Evolutionary conservation across 1,140 invertebrate species (phyloP).

Genomic region (Orussus abietinus): DNA sequence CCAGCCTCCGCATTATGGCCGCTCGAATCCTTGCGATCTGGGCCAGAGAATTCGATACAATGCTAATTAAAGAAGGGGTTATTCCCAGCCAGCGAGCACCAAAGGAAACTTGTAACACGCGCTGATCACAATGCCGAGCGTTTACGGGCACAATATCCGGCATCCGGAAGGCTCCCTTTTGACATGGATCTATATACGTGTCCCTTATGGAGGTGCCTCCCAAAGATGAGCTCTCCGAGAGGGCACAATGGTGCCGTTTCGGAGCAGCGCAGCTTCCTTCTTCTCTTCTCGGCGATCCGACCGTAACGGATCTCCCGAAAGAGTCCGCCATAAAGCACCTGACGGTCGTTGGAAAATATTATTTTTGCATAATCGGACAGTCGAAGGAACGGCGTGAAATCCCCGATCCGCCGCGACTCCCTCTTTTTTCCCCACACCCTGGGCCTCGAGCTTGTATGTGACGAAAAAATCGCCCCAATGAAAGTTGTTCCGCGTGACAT

Average conservation of each 20-base stretch:
- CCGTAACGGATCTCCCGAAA: constrained; percentile 28
- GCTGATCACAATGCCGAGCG: constrained; percentile 34
- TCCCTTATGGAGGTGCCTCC: not conserved
- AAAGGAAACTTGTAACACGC: constrained; percentile 42
- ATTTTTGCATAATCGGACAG: constrained; percentile 38
- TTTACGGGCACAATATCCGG: constrained; percentile 24
- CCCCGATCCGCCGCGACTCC: no score
- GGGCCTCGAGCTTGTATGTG: no score
- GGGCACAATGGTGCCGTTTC: constrained; percentile 23
- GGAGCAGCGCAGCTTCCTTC: no score
- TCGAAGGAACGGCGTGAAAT: constrained; percentile 3
- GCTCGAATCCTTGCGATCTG: no score
- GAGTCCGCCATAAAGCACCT: constrained; percentile 11
- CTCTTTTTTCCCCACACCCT: no score
- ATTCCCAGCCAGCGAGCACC: constrained; percentile 34
- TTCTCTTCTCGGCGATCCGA: constrained; percentile 11
- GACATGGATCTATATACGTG: constrained; percentile 3
- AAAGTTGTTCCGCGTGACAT: no score
- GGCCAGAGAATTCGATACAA: constrained; percentile 39
- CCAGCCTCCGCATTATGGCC: no score
- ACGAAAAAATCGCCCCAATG: no score
- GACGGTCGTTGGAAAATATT: constrained; percentile 42
- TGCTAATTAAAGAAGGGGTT: constrained; percentile 45
- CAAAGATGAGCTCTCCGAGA: constrained; percentile 12
- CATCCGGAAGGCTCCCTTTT: constrained; percentile 5